Base-by-base conservation (phyloP, 2,113 vertebrate genomes). In the Cervus canadensis region DNA sequence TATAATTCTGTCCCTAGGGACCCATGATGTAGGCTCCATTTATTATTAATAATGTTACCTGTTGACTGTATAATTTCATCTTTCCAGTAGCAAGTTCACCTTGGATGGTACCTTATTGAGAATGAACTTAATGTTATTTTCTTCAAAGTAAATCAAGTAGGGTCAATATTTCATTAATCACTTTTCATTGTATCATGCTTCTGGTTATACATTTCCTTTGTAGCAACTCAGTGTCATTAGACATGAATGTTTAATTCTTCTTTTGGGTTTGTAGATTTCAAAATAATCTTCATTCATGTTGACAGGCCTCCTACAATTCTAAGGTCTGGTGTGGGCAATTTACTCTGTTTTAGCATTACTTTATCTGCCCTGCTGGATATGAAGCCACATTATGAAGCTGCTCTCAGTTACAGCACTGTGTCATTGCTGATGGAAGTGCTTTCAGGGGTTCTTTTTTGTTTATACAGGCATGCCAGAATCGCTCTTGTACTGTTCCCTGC, bases 401-500 rank as follows among this genome's bases (percentile, higher is more conserved):
- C 45, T 71, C 1, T 57, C 26, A 71, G 6, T 82, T 78, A 7
- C 3, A 67, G 48, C 0, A 52, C 89, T 19, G 8, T 89, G 45
- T 78, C 11, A 71, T 91, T 88, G 40, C 43, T 79, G 43, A 89
- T 59, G 8, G 33, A 64, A 74, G 48, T 62, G 25, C 67, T 89
- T 57, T 92, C 28, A 93, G 4, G 36, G 2, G 67, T n/a, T 83
- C 16, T 94, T 52, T 95, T 79, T 97, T 97, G 14, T 98, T 84
- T 94, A 40, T 33, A 60, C 98, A 99, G 99, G 99, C 97, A 99
- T 99, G 98, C 99, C 99, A 91, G 99, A 99, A 9, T 98, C 98
- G 0, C 98, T 99, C 57, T 95, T 99, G 86, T 99, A 99, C 98
- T 99, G 99, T 92, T 99, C 99, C 3, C 99, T 99, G 74, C 99